These are phyloP conservation scores for Phenganax stokvisi DNA, from an alignment of 92 coral and sea anemone genomes.

Conservation along the genomic window DNA sequence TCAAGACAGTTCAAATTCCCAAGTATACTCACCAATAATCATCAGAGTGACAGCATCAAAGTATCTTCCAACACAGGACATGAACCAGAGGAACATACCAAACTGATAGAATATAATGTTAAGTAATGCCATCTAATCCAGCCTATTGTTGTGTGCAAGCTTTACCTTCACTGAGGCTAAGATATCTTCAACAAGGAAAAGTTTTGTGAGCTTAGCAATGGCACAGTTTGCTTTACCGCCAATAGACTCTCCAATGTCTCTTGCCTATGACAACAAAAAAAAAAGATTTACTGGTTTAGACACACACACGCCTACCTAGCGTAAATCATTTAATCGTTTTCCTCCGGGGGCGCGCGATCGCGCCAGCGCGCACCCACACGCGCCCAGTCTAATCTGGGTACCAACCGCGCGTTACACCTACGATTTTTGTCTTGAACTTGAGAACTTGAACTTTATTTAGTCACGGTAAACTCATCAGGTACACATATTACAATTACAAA, in stretches of 20 bases:
- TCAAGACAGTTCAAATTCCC: background rate
- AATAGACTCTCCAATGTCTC: slow-evolving; percentile 63
- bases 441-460: too few relatives aligned
- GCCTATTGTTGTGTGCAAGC: background rate
- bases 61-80: slow-evolving; percentile 95
- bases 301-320: too few relatives aligned
- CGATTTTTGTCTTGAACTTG: too few relatives aligned
- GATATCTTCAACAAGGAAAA: slow-evolving; percentile 92
- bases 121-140: background rate
- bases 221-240: slow-evolving; percentile 60
- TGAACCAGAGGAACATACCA: slow-evolving; percentile 83
- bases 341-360: too few relatives aligned
- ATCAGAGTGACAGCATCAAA: slow-evolving; percentile 74
- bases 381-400: too few relatives aligned
- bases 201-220: slow-evolving; percentile 64
- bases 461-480: too few relatives aligned
- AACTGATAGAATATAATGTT: slow-evolving; percentile 48
- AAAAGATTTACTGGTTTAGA: background rate
- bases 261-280: slow-evolving; percentile 51
- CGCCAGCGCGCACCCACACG: too few relatives aligned
- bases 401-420: too few relatives aligned
- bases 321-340: background rate
- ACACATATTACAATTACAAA: too few relatives aligned
- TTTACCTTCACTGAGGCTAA: slow-evolving; percentile 87
- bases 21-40: slow-evolving; percentile 61